Evolutionary conservation across 2,113 vertebrate species (phyloP), one percentile per base, ranked within the genome.

Genomic region (Grammomys surdaster): DNA sequence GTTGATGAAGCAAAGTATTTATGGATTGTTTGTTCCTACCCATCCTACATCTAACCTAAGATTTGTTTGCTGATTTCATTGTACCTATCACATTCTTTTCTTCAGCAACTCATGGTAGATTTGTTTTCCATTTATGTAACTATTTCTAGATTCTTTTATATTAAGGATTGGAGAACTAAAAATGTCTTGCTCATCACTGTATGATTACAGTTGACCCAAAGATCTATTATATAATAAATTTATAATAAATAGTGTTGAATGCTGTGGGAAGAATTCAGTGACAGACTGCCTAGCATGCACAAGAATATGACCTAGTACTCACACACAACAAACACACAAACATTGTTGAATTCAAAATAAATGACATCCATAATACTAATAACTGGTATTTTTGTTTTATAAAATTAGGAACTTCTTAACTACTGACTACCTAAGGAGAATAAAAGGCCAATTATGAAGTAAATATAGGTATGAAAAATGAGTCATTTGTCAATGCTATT

Each of bases 401-500:
- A 28, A 24, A 93, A 48, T 51, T 87, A 51, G 60, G 90, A 96
- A 86, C 20, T 87, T 94, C 51, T 60, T 46, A 96, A 95, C 19
- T 78, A 90, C 33, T 54, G 26, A 24, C 31, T 95, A 26, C 81
- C 43, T 94, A 95, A 80, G 63, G 48, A 95, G 36, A 96, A 43
- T 8, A 48, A 75, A 94, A 96, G 91, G 7, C 26, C 77, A 90
- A 97, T 97, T 94, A 96, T 90, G 65, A 97, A 90, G 56, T 67
- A 96, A 94, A 82, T 75, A 84, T 19, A 91, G 40, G 75, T 95
- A 65, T 95, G 86, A 94, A 93, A 94, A 96, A 92, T 48, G 96
- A 95, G 46, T 36, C 88, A 96, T 96, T 97, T 95, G 80, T 96
- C 88, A 94, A 89, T 96, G 88, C 85, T 91, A 78, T 94, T 96